Percentiles rank a stretch among this genome's conserved stretches.
Conservation (phyloP, 2,797 vertebrate genomes). For the Mormyrus hasselquistii region DNA sequence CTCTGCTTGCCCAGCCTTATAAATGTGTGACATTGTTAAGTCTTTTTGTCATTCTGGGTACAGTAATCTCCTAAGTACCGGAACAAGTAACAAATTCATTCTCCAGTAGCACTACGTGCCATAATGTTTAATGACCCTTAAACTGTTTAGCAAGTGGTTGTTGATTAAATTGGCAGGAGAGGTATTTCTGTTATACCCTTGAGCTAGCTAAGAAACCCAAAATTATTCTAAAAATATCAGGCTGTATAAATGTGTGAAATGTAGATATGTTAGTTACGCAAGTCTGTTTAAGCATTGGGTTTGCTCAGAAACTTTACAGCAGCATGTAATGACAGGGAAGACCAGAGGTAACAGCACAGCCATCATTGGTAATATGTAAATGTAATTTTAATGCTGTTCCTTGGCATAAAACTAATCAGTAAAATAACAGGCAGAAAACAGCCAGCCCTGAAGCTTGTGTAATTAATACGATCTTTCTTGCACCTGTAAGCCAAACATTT, state of each 20-base stretch:
- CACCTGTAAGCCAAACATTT: conserved; percentile 37
- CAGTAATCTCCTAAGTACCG: not conserved
- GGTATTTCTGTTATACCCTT: conserved; percentile 35
- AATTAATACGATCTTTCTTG: conserved; percentile 51
- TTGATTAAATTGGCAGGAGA: conserved; percentile 20
- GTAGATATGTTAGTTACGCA: not conserved
- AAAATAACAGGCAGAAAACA: conserved; percentile 32
- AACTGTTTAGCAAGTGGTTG: not conserved
- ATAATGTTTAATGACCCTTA: not conserved
- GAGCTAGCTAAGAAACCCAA: not conserved
- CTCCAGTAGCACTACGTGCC: not conserved
- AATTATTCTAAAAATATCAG: not conserved
- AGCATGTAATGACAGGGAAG: not conserved
- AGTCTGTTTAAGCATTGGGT: not conserved
- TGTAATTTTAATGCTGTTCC: conserved; percentile 32
- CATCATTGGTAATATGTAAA: conserved; percentile 1
- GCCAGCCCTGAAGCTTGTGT: conserved; percentile 37
- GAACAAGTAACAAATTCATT: not conserved
- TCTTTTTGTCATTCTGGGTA: not conserved
- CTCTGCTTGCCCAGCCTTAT: not conserved
- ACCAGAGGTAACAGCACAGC: not conserved
- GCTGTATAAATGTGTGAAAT: not conserved
- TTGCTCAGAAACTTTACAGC: not conserved
- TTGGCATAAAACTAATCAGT: conserved; percentile 46
- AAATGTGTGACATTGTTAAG: not conserved